These are phyloP conservation scores for Rhea americana DNA, from an alignment of 2,113 vertebrate species.

Conservation along the genomic window DNA sequence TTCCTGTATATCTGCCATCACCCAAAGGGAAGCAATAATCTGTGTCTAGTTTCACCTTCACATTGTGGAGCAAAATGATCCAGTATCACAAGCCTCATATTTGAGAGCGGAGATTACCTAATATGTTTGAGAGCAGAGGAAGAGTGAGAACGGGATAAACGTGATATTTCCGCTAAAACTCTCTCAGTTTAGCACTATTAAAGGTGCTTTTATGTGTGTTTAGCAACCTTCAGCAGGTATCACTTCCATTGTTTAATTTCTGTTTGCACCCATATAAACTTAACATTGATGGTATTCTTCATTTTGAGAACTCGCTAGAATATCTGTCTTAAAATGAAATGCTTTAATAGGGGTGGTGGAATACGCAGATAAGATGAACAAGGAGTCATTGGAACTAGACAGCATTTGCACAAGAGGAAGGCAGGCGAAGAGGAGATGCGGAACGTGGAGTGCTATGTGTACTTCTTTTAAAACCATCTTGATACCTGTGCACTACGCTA, in stretches of 20 bases:
- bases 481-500: neutral
- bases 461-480: neutral
- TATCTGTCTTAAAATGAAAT: neutral
- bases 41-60: neutral
- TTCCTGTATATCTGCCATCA: neutral
- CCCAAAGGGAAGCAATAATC: neutral
- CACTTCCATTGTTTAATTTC: neutral
- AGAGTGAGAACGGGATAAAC: neutral
- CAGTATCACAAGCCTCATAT: neutral
- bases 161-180: neutral
- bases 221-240: neutral
- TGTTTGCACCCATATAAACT: neutral
- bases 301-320: neutral
- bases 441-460: neutral
- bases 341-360: neutral
- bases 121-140: too few species aligned
- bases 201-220: neutral
- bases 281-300: neutral
- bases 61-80: neutral
- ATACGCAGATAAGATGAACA: neutral
- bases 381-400: neutral
- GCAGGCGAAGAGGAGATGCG: neutral
- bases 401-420: neutral
- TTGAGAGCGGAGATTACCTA: neutral
- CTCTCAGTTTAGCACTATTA: neutral